A percentile compares a stretch with the other conserved stretches of the same genome.
These are phyloP conservation scores for Gandaritis pyraliata DNA, from an alignment of 2,888 invertebrate genomes.

Conservation along the genomic window DNA sequence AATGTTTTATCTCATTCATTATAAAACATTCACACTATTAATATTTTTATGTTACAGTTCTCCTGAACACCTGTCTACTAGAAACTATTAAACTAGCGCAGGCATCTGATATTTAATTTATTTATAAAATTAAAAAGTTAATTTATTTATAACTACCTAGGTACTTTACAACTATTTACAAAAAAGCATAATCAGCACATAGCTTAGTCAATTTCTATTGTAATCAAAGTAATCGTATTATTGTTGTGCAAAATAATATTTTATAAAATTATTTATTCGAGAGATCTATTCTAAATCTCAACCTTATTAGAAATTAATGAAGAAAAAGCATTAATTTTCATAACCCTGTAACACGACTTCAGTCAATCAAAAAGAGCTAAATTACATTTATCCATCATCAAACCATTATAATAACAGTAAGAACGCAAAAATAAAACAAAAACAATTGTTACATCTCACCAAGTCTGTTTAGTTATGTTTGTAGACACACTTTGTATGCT, in stretches of 20 bases:
- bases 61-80: not conserved
- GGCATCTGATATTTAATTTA: not conserved
- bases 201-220: not conserved
- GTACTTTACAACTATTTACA: constrained; percentile 15
- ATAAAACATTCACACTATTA: not conserved
- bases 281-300: constrained; percentile 13
- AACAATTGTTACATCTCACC: no score
- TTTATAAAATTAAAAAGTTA: not conserved
- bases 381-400: no score
- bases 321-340: not conserved
- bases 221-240: not conserved
- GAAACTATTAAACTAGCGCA: no score
- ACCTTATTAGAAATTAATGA: no score
- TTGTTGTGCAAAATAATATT: constrained; percentile 8
- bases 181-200: constrained; percentile 13
- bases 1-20: constrained; percentile 25
- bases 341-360: constrained; percentile 11
- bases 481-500: no score
- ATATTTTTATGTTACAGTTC: not conserved
- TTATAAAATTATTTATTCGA: constrained; percentile 11
- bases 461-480: no score
- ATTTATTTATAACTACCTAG: not conserved
- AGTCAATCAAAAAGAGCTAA: constrained; percentile 1
- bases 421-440: no score
- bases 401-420: no score